Conservation (phyloP, 2,113 vertebrate genomes). For the Engystomops pustulosus region DNA sequence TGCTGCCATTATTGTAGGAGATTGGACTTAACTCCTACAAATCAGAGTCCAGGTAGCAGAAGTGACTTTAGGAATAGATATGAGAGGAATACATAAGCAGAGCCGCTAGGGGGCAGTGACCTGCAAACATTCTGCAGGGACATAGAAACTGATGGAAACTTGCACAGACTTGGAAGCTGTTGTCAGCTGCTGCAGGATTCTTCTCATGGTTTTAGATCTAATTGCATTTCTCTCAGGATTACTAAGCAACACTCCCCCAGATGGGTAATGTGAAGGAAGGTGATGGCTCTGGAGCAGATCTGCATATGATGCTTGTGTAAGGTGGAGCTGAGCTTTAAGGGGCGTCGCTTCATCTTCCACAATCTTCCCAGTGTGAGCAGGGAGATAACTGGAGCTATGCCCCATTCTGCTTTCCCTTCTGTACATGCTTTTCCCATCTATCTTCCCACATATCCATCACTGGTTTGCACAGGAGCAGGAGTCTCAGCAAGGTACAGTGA, state of each 20-base stretch:
- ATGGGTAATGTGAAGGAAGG: constrained; percentile 62
- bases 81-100: neutral
- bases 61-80: neutral
- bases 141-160: constrained; percentile 37
- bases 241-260: constrained; percentile 70
- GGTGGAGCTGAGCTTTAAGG: constrained; percentile 77
- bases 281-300: constrained; percentile 61
- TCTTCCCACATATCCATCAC: constrained; percentile 7
- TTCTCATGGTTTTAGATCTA: constrained; percentile 56
- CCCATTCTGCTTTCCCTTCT: constrained; percentile 24
- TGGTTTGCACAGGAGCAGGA: constrained; percentile 39
- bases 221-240: constrained; percentile 64
- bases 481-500: constrained; percentile 41
- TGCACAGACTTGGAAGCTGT: constrained; percentile 52
- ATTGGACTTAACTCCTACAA: neutral
- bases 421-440: constrained; percentile 40
- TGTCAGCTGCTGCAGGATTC: neutral
- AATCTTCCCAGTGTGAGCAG: constrained; percentile 64
- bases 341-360: constrained; percentile 69
- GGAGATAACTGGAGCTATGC: constrained; percentile 60
- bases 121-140: constrained; percentile 65
- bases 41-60: no score
- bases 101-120: constrained; percentile 76
- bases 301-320: constrained; percentile 69
- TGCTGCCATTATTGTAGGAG: no score